These are phyloP conservation scores for Takifugu rubripes DNA, from an alignment of 2,797 vertebrate species.

Conservation along the genomic window DNA sequence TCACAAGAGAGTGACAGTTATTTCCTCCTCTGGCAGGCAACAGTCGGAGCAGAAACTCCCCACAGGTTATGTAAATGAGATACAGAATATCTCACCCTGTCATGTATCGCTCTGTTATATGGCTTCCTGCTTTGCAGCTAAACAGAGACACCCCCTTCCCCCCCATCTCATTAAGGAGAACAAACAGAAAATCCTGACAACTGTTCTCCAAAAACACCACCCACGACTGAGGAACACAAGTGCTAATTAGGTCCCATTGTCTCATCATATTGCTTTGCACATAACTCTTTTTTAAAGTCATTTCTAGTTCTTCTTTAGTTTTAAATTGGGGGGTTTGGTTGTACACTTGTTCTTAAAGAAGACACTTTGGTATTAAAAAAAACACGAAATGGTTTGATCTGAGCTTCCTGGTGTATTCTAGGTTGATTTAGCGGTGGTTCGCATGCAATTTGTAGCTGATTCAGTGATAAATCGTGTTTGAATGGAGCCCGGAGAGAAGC, in stretches of 20 bases:
- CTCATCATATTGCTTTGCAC: conserved; percentile 50
- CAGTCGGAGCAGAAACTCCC: conserved; percentile 41
- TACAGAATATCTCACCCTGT: conserved; percentile 27
- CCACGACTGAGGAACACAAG: conserved; percentile 46
- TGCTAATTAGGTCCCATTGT: conserved; percentile 59
- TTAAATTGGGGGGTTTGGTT: too few species aligned
- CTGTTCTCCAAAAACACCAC: conserved; percentile 53
- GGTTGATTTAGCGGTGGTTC: conserved; percentile 30
- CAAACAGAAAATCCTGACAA: conserved; percentile 56
- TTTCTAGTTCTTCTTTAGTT: conserved; percentile 24
- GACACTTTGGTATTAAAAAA: conserved; percentile 30
- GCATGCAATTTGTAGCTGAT: conserved; percentile 23
- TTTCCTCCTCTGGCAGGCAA: conserved; percentile 45
- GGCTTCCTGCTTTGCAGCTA: conserved; percentile 41
- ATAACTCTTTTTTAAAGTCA: conserved; percentile 53
- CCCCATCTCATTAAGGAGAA: conserved; percentile 55
- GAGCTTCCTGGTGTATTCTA: conserved; percentile 15
- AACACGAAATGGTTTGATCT: conserved; percentile 44
- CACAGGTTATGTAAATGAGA: conserved; percentile 43
- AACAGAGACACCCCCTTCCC: conserved; percentile 6
- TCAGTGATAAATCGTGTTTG: conserved; percentile 27
- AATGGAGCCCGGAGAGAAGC: conserved; percentile 1
- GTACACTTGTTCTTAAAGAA: conserved; percentile 39
- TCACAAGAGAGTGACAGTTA: conserved; percentile 48
- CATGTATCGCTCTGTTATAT: conserved; percentile 44